Conservation (phyloP, 1,140 invertebrate species). For the Bombyx mori region ASM3026992v2 NC_085112.1:8523001-8523500, state of each 20-base stretch:
- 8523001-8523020: constrained; percentile 11
- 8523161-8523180: constrained; percentile 22
- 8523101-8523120: constrained; percentile 12
- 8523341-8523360: too few relatives aligned
- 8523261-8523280: constrained; percentile 12
- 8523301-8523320: too few relatives aligned
- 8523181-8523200: constrained; percentile 27
- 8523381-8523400: too few relatives aligned
- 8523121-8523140: constrained; percentile 25
- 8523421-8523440: too few relatives aligned
- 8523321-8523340: too few relatives aligned
- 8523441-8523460: too few relatives aligned
- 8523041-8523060: constrained; percentile 19
- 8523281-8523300: too few relatives aligned
- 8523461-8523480: too few relatives aligned
- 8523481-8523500: too few relatives aligned
- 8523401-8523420: too few relatives aligned
- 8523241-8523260: constrained; percentile 16
- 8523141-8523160: constrained; percentile 26
- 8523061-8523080: constrained; percentile 22
- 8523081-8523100: constrained; percentile 22
- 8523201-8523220: constrained; percentile 19
- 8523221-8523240: constrained; percentile 26
- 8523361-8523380: too few relatives aligned
- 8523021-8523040: constrained; percentile 16